A percentile compares a stretch with the other conserved stretches of the same genome.
Evolutionary conservation across 2,797 vertebrate species (phyloP).

Genomic region (Aselliscus stoliczkanus): DNA sequence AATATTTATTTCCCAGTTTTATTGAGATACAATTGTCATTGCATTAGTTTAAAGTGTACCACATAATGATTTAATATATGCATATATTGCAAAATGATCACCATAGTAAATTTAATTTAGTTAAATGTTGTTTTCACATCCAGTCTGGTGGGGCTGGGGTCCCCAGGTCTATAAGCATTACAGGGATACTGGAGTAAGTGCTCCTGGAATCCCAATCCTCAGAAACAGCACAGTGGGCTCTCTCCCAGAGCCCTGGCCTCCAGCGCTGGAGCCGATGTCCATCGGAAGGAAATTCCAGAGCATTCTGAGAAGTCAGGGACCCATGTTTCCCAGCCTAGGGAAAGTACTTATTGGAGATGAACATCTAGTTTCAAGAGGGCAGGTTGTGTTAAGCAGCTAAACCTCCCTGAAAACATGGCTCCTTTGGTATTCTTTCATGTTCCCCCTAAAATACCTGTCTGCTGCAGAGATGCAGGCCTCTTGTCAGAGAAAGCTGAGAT

Average conservation of each 20-base stretch:
- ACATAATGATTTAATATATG: not conserved
- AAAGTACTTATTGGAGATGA: not conserved
- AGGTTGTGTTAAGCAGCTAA: not conserved
- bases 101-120: not conserved
- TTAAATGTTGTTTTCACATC: not conserved
- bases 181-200: not conserved
- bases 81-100: not conserved
- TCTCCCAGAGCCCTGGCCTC: not conserved
- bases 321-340: not conserved
- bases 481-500: not conserved
- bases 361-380: not conserved
- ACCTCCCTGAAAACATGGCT: not conserved
- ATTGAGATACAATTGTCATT: not conserved
- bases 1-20: not conserved
- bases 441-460: not conserved
- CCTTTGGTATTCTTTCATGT: not conserved
- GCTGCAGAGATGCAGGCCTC: not conserved
- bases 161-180: rapidly evolving
- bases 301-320: not conserved
- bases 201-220: not conserved
- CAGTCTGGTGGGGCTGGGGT: not conserved
- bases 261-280: not conserved
- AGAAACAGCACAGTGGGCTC: not conserved
- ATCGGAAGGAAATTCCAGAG: slow-evolving; percentile 16
- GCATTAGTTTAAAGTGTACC: not conserved